phyloP scores from a whole-genome alignment of 1,140 invertebrate species.

The Scylla paramamosain region DNA sequence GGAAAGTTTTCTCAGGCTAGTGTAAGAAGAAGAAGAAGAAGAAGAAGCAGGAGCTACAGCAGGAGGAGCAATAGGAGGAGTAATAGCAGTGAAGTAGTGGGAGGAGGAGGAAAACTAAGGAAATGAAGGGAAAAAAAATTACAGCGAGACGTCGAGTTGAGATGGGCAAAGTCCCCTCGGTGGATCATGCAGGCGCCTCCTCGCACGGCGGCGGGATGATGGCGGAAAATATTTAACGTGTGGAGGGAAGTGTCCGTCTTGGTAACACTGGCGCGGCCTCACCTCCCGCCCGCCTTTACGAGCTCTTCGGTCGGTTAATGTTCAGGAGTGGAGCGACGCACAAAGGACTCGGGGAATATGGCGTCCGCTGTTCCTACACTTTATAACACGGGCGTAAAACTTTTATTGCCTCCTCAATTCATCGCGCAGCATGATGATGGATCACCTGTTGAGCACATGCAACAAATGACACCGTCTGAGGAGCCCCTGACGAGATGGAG shows the following conservation, averaged over 20 bases:
- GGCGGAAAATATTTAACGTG: slow-evolving; percentile 44
- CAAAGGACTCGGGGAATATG: slow-evolving; percentile 66
- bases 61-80: not conserved
- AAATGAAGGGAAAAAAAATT: not conserved
- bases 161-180: slow-evolving; percentile 9
- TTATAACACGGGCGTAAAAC: slow-evolving; percentile 67
- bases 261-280: not conserved
- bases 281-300: slow-evolving; percentile 48
- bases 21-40: not conserved
- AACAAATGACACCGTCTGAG: slow-evolving; percentile 68
- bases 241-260: not conserved
- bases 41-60: not conserved
- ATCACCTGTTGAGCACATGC: slow-evolving; percentile 67
- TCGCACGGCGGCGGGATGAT: not conserved
- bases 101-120: not conserved
- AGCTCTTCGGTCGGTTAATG: slow-evolving; percentile 63
- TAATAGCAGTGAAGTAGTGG: no score
- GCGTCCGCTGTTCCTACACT: slow-evolving; percentile 52
- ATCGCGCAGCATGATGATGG: slow-evolving; percentile 66
- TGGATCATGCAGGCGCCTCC: slow-evolving; percentile 12
- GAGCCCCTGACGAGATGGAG: not conserved
- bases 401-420: slow-evolving; percentile 69
- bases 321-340: slow-evolving; percentile 34
- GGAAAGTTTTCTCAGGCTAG: not conserved
- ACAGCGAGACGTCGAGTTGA: not conserved